These are phyloP conservation scores for Platysteira castanea DNA, from an alignment of 2,113 vertebrate species.

Conservation along the genomic window DNA sequence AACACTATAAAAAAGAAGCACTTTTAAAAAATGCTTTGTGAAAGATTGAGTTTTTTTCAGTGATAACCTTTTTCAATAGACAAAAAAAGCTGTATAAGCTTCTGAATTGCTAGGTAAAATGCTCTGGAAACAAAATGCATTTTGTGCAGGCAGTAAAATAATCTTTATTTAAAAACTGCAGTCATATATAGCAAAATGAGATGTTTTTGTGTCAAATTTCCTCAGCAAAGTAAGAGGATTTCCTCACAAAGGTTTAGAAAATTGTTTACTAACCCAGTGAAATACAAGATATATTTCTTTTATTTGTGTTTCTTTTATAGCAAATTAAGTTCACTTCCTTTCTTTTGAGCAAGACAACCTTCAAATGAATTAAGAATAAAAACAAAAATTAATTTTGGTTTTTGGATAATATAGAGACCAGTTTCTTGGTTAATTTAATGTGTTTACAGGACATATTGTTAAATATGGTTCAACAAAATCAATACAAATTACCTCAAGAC, in stretches of 20 bases:
- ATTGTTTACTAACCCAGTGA: background rate
- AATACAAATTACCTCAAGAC: background rate
- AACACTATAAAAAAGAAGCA: background rate
- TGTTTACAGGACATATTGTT: background rate
- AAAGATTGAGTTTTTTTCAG: background rate
- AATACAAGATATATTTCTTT: background rate
- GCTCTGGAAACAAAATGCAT: rapidly evolving
- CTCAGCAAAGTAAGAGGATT: background rate
- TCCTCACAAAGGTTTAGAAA: background rate
- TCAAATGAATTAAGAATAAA: background rate
- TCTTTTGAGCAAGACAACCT: background rate
- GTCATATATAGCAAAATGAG: background rate
- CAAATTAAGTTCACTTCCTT: background rate
- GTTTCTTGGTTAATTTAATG: background rate
- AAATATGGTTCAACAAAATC: background rate
- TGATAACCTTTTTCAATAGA: background rate
- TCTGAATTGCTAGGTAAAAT: background rate
- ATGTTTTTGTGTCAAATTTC: background rate
- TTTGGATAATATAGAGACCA: background rate
- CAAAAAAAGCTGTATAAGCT: background rate
- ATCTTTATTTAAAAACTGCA: background rate
- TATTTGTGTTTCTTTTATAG: background rate
- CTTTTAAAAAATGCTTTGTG: background rate
- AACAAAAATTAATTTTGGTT: background rate
- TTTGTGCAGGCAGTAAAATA: background rate